Percentiles rank a stretch among this genome's conserved stretches.
These are phyloP conservation scores for Beris chalybata DNA, from an alignment of 2,888 invertebrate genomes.

Conservation along the genomic window DNA sequence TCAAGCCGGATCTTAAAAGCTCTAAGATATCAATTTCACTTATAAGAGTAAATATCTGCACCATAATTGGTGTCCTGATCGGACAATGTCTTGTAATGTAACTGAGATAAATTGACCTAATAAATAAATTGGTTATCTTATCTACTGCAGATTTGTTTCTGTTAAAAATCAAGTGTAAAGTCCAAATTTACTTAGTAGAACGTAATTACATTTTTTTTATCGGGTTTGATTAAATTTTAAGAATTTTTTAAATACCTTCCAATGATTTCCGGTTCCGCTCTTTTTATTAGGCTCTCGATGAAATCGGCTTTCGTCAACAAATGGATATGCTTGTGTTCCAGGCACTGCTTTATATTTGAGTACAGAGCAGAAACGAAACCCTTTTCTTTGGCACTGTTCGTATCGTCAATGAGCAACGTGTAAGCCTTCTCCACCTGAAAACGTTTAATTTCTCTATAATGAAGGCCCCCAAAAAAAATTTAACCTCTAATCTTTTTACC, in stretches of 20 bases:
- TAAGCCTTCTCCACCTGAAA: conserved; percentile 73
- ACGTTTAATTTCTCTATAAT: conserved; percentile 1
- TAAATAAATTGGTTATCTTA: too few species aligned
- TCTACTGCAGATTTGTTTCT: too few species aligned
- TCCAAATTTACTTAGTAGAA: neutral
- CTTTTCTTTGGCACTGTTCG: conserved; percentile 82
- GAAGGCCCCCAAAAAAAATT: neutral
- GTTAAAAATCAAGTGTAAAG: too few species aligned
- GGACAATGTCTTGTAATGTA: too few species aligned
- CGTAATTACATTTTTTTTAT: conserved; percentile 1
- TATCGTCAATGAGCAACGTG: conserved; percentile 81
- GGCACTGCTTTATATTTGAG: conserved; percentile 82
- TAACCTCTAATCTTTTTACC: conserved; percentile 58
- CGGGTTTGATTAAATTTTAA: neutral
- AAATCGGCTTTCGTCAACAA: conserved; percentile 85
- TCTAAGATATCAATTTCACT: too few species aligned
- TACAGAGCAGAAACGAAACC: conserved; percentile 87
- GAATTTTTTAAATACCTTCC: conserved; percentile 63
- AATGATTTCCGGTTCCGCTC: conserved; percentile 89
- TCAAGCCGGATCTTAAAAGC: too few species aligned
- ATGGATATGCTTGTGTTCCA: conserved; percentile 85
- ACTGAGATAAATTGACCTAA: too few species aligned
- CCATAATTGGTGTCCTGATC: too few species aligned
- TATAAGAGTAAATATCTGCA: too few species aligned
- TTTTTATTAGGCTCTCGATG: conserved; percentile 81